phyloP scores from a whole-genome alignment of 2,888 invertebrate species.

The Eupithecia subumbrata region DNA sequence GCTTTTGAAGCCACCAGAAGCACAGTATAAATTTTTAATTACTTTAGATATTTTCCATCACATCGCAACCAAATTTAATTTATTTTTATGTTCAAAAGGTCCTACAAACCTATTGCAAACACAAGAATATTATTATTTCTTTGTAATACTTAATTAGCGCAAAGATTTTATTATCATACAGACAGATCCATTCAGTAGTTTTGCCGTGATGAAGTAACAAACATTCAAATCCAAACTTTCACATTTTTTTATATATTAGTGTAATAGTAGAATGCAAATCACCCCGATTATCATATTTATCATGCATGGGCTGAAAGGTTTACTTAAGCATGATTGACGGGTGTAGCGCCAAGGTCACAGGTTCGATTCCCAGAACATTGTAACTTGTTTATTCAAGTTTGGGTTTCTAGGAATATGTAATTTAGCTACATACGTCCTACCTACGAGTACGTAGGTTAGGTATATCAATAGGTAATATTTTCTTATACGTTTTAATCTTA shows the following conservation, averaged over 20 bases:
- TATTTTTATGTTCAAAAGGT: no score
- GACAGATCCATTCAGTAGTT: no score
- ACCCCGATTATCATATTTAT: background rate
- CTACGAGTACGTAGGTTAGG: background rate
- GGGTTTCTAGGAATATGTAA: background rate
- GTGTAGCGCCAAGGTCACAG: conserved; percentile 32
- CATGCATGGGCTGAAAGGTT: conserved; percentile 23
- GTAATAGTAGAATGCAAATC: conserved; percentile 1
- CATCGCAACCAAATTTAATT: no score
- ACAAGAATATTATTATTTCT: no score
- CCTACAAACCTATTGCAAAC: no score
- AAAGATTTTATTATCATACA: no score
- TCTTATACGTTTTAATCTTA: no score
- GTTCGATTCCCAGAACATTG: conserved; percentile 33
- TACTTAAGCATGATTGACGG: conserved; percentile 37
- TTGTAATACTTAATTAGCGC: no score
- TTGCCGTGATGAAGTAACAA: background rate
- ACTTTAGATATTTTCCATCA: no score
- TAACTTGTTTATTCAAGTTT: background rate
- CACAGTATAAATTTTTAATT: no score
- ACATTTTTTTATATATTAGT: background rate
- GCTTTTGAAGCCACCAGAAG: no score
- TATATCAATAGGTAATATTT: no score
- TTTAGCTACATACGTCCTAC: background rate
- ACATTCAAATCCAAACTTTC: background rate